phyloP scores from a whole-genome alignment of 2,113 vertebrate species.

The Melanerpes aurifrons region DNA sequence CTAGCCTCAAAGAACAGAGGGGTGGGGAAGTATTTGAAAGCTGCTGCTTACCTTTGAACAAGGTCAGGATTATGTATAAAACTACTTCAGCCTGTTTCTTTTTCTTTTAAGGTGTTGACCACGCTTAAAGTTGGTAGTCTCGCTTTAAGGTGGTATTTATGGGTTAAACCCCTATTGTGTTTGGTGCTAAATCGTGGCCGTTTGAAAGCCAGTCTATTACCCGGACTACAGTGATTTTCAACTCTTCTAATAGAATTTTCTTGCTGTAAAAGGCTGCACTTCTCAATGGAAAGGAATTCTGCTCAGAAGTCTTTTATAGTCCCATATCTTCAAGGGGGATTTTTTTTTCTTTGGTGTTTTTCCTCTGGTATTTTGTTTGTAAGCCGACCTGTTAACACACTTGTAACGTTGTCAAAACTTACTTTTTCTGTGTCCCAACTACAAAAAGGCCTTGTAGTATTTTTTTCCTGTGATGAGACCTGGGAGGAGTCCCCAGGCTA shows the following conservation, averaged over 20 bases:
- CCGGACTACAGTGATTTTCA: neutral
- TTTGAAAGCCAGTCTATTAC: neutral
- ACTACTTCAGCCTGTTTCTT: slow-evolving; percentile 12
- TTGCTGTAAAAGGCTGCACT: neutral
- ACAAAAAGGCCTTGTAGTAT: neutral
- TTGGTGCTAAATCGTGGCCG: neutral
- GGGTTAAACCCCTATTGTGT: slow-evolving; percentile 2
- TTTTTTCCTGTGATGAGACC: neutral
- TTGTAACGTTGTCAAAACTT: neutral
- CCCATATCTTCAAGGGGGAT: neutral
- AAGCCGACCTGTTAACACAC: neutral
- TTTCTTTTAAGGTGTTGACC: neutral
- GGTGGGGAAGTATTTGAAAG: slow-evolving; percentile 1
- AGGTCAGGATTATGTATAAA: slow-evolving; percentile 37
- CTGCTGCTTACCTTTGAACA: slow-evolving; percentile 26
- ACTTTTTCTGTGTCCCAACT: neutral
- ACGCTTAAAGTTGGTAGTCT: slow-evolving; percentile 27
- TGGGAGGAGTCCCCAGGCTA: neutral
- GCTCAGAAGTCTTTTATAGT: neutral
- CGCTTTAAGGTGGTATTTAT: slow-evolving; percentile 26
- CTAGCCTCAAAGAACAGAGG: slow-evolving; percentile 42
- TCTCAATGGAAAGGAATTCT: neutral
- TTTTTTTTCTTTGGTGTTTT: neutral
- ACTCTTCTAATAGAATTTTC: neutral
- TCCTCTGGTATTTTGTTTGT: neutral